A percentile compares a stretch with the other conserved stretches of the same genome.
Evolutionary conservation across 1,140 invertebrate species (phyloP).

Genomic region (Heliconius nattereri): DNA sequence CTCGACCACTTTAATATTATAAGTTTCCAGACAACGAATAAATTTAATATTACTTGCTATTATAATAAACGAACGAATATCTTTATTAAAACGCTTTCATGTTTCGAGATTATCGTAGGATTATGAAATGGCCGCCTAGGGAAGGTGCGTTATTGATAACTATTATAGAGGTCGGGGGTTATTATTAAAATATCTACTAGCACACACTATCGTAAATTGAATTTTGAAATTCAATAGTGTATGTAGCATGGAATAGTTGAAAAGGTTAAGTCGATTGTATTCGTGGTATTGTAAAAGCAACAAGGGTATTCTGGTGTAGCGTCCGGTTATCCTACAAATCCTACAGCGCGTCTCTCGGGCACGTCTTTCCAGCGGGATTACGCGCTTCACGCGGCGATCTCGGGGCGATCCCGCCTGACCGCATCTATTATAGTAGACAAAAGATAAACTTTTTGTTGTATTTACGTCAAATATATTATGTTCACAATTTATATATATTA

Average conservation of each 20-base stretch:
- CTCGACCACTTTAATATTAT: slow-evolving; percentile 44
- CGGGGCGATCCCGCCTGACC: slow-evolving; percentile 54
- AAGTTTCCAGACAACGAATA: slow-evolving; percentile 39
- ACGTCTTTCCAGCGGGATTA: slow-evolving; percentile 67
- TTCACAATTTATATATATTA: neutral
- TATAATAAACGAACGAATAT: slow-evolving; percentile 40
- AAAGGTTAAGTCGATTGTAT: slow-evolving; percentile 40
- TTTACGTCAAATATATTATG: neutral
- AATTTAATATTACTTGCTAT: slow-evolving; percentile 41
- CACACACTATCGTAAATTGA: slow-evolving; percentile 38
- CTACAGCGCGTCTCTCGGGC: slow-evolving; percentile 53
- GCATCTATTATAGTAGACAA: slow-evolving; percentile 51
- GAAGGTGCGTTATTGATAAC: slow-evolving; percentile 43
- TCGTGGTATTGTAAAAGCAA: slow-evolving; percentile 55
- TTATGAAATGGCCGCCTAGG: slow-evolving; percentile 42
- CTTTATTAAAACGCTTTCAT: slow-evolving; percentile 45
- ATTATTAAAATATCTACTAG: slow-evolving; percentile 42
- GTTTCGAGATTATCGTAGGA: slow-evolving; percentile 41
- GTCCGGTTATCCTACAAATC: slow-evolving; percentile 69
- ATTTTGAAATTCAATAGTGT: slow-evolving; percentile 31
- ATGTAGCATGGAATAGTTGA: slow-evolving; percentile 33
- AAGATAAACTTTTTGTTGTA: slow-evolving; percentile 20
- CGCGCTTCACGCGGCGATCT: slow-evolving; percentile 52
- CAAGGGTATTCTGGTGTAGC: slow-evolving; percentile 58
- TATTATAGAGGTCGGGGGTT: slow-evolving; percentile 35